A percentile compares a stretch with the other conserved stretches of the same genome.
These are phyloP conservation scores for Philopedon plagiatum DNA, from an alignment of 2,888 invertebrate species.

Conservation along the genomic window DNA sequence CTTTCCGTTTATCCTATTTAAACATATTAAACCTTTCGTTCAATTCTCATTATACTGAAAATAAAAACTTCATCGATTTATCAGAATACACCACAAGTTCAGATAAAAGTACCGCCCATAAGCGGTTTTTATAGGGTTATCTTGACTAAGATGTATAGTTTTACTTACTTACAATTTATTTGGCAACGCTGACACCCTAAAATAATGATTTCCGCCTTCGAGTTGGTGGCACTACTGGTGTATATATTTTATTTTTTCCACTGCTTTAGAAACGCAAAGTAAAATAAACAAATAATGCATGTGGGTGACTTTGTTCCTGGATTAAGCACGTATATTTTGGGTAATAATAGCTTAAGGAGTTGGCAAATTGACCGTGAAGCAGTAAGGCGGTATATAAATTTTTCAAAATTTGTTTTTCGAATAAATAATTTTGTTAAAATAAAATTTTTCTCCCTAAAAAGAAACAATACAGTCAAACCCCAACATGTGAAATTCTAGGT, in stretches of 20 bases:
- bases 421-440: no score
- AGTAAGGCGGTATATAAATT: no score
- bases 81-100: conserved; percentile 39
- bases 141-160: conserved; percentile 48
- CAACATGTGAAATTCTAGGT: no score
- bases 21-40: no score
- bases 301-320: not conserved
- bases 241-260: conserved; percentile 26
- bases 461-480: no score
- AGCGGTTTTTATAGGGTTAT: conserved; percentile 47
- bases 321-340: not conserved
- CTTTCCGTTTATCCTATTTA: no score
- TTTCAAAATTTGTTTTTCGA: no score
- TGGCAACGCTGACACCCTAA: conserved; percentile 43
- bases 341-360: not conserved
- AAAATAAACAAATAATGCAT: conserved; percentile 1
- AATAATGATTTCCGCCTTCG: conserved; percentile 45
- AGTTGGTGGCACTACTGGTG: conserved; percentile 1
- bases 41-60: no score
- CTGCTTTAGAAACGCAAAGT: not conserved
- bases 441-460: no score
- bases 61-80: conserved; percentile 40
- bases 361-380: no score
- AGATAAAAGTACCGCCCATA: conserved; percentile 47
- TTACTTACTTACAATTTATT: conserved; percentile 49